Percentiles rank a stretch among this genome's conserved stretches.
phyloP scores from a whole-genome alignment of 2,888 invertebrate species.

The Phengaris alcon region DNA sequence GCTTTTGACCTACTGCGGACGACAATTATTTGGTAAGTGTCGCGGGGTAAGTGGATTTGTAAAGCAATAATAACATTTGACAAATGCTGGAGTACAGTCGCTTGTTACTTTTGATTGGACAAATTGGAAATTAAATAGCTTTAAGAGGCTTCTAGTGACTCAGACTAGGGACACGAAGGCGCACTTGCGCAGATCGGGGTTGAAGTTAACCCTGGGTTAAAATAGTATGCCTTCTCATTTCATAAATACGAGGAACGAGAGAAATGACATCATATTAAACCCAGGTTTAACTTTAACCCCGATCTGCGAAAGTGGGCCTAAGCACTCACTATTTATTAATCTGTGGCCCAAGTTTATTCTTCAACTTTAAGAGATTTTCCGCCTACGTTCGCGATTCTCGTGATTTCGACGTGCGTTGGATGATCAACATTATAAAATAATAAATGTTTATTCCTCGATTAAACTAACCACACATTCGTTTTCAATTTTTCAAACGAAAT shows the following conservation, averaged over 20 bases:
- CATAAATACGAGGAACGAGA: no score
- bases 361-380: background rate
- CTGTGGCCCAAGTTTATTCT: background rate
- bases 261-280: no score
- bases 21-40: slow-evolving; percentile 6
- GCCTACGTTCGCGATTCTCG: background rate
- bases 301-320: background rate
- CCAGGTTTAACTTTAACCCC: no score
- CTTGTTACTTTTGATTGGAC: slow-evolving; percentile 13
- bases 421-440: slow-evolving; percentile 8
- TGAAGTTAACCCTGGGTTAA: no score
- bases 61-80: slow-evolving; percentile 21
- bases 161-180: background rate
- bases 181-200: no score
- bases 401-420: background rate
- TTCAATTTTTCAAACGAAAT: background rate
- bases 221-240: no score
- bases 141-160: background rate
- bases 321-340: no score
- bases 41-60: slow-evolving; percentile 8
- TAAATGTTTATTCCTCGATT: background rate
- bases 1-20: background rate
- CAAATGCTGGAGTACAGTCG: background rate
- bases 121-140: slow-evolving; percentile 10
- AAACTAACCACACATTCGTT: background rate